phyloP scores from a whole-genome alignment of 2,113 vertebrate species.

The Lichenostomus cassidix region DNA sequence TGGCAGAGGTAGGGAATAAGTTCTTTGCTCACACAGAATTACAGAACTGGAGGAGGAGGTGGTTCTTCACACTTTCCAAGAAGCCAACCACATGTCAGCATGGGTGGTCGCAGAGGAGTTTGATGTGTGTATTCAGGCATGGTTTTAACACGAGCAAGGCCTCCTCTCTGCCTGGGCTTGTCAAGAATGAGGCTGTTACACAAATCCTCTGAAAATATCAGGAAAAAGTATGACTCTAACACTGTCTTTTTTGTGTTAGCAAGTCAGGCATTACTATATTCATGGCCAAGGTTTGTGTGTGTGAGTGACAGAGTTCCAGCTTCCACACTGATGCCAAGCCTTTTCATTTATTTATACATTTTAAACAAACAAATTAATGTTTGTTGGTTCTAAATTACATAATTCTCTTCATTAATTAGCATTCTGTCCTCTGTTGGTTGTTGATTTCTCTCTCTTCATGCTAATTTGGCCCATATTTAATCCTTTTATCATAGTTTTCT shows the following conservation, averaged over 20 bases:
- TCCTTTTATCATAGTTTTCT: not conserved
- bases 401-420: not conserved
- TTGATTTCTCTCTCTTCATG: not conserved
- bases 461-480: not conserved
- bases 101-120: not conserved
- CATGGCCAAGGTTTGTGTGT: not conserved
- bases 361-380: not conserved
- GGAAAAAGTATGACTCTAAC: not conserved
- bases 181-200: not conserved
- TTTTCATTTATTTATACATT: not conserved
- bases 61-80: not conserved
- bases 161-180: not conserved
- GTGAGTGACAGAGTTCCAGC: not conserved
- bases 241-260: not conserved
- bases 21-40: not conserved
- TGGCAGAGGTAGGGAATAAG: not conserved
- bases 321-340: not conserved
- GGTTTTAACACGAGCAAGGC: not conserved
- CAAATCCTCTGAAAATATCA: not conserved
- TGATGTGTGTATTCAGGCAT: fast-evolving
- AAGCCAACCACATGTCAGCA: not conserved
- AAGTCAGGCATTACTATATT: not conserved
- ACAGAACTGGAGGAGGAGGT: not conserved
- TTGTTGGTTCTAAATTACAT: not conserved
- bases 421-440: not conserved